Conservation (phyloP, 92 coral and sea anemone genomes). For the Anthopleura xanthogrammica region DNA sequence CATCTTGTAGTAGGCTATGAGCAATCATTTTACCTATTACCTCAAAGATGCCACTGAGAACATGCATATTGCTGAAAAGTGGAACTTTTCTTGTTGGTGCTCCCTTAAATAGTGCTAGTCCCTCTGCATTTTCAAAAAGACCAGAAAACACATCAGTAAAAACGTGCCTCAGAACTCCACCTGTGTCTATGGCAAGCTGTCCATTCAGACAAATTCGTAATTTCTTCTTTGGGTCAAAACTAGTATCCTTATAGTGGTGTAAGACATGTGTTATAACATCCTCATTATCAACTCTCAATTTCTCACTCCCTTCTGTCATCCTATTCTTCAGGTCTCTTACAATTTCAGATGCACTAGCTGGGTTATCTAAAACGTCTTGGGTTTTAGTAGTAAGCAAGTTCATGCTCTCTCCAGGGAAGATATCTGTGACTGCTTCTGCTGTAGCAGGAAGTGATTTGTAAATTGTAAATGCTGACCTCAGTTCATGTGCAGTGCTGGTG, state of each 20-base stretch:
- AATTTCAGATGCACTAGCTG: conserved; percentile 48
- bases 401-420: conserved; percentile 2
- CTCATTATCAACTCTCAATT: conserved; percentile 54
- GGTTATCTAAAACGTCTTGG: conserved; percentile 18
- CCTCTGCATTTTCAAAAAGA: conserved; percentile 21
- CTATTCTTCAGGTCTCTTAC: conserved; percentile 39
- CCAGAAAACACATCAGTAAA: conserved; percentile 44
- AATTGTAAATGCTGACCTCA: background rate
- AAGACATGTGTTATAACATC: conserved; percentile 42
- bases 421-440: conserved; percentile 6
- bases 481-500: conserved; percentile 4
- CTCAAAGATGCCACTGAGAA: conserved; percentile 50
- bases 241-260: conserved; percentile 52
- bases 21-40: conserved; percentile 57
- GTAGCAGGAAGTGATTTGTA: background rate
- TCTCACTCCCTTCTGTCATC: conserved; percentile 34
- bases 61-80: conserved; percentile 59
- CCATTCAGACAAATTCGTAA: conserved; percentile 41
- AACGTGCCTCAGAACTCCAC: conserved; percentile 58
- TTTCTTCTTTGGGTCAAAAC: conserved; percentile 45
- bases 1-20: conserved; percentile 57
- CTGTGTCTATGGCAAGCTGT: conserved; percentile 47
- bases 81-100: conserved; percentile 40
- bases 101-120: conserved; percentile 38
- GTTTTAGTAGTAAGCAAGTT: background rate